Conservation (phyloP, 92 coral and sea anemone species). For the Meandrina meandrites region DNA sequence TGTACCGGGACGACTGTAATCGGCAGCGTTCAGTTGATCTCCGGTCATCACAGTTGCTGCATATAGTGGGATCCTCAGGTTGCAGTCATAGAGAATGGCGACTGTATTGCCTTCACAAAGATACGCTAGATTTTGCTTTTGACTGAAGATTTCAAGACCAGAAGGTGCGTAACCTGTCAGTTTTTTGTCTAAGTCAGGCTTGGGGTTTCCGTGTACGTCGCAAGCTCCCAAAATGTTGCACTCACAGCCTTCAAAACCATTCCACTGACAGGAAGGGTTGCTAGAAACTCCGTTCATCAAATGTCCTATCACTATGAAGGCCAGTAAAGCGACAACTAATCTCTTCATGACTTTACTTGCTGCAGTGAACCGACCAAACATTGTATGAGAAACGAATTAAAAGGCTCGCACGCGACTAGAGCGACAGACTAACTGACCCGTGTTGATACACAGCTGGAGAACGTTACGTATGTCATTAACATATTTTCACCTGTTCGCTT, state of each 20-base stretch:
- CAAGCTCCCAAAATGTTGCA: conserved; percentile 31
- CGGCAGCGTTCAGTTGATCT: not conserved
- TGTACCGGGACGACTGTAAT: not conserved
- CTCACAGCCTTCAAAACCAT: conserved; percentile 27
- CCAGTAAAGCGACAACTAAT: not conserved
- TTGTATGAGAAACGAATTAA: no score
- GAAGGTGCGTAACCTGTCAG: conserved; percentile 1
- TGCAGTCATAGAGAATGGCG: conserved; percentile 47
- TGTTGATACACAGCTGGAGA: no score
- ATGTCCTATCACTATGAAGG: no score
- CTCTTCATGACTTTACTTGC: not conserved
- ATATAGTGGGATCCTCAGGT: conserved; percentile 45
- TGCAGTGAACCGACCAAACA: no score
- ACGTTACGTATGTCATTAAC: no score
- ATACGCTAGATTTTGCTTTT: conserved; percentile 8
- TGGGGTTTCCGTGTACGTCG: no score
- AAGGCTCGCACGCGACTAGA: no score
- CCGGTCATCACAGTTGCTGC: conserved; percentile 46
- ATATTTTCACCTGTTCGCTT: no score
- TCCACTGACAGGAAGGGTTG: conserved; percentile 1
- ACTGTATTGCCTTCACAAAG: conserved; percentile 31
- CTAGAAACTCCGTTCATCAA: no score
- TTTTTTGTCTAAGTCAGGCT: not conserved
- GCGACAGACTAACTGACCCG: no score
- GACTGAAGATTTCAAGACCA: not conserved